Conservation (phyloP, 2,113 vertebrate genomes). For the Myiozetetes cayanensis region DNA sequence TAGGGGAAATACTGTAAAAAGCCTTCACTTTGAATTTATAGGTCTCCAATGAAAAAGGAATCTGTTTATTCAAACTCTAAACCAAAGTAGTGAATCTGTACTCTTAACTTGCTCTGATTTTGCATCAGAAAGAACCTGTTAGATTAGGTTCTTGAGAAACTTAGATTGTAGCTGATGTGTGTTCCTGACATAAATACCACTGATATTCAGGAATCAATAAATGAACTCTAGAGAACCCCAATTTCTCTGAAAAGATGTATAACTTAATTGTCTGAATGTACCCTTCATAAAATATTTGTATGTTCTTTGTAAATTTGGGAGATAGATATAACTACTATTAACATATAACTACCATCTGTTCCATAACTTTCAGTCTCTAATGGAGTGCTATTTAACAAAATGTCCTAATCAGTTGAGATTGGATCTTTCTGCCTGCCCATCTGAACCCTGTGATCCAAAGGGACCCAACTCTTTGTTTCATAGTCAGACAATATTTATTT, state of each 20-base stretch:
- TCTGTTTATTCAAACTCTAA: background rate
- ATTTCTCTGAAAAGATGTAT: background rate
- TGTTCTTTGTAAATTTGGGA: background rate
- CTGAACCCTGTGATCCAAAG: background rate
- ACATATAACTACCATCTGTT: background rate
- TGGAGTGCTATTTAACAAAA: background rate
- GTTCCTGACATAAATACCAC: background rate
- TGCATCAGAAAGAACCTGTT: background rate
- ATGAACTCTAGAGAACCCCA: background rate
- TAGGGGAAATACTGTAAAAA: background rate
- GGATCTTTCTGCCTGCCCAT: background rate
- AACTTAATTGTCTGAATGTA: background rate
- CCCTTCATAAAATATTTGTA: background rate
- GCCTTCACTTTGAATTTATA: background rate
- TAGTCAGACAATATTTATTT: constrained; percentile 14
- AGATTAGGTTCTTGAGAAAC: background rate
- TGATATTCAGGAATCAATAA: background rate
- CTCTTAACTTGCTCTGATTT: background rate
- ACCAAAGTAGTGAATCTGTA: background rate
- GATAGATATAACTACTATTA: no score
- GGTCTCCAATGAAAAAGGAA: background rate
- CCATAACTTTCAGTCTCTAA: background rate
- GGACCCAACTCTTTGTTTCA: background rate
- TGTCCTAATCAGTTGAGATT: background rate
- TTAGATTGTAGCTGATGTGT: background rate